phyloP scores from a whole-genome alignment of 92 coral and sea anemone species.

The Paragorgia papillata region DNA sequence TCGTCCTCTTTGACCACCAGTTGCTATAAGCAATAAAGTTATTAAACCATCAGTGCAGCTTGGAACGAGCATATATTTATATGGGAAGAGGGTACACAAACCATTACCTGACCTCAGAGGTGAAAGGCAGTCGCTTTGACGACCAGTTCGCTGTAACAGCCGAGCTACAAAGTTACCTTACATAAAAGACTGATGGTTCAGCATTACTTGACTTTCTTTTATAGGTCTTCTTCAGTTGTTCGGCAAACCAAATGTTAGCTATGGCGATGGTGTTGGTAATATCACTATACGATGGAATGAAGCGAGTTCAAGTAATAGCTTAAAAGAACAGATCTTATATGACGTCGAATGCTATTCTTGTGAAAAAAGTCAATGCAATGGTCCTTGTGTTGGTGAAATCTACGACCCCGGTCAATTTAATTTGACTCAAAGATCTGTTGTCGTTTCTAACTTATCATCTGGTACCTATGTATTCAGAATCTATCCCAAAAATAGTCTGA shows the following conservation, averaged over 20 bases:
- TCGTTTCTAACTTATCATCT: conserved; percentile 13
- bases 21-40: too few relatives aligned
- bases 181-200: too few relatives aligned
- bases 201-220: too few relatives aligned
- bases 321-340: neutral
- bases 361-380: neutral
- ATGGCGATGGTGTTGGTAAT: neutral
- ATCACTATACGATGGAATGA: neutral
- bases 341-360: neutral
- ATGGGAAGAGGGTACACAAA: too few relatives aligned
- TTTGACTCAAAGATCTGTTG: conserved; percentile 10
- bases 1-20: too few relatives aligned
- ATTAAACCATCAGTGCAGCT: too few relatives aligned
- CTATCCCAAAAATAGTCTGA: conserved; percentile 16
- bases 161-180: too few relatives aligned
- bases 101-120: too few relatives aligned
- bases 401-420: neutral
- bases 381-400: neutral
- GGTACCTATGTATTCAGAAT: neutral
- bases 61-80: too few relatives aligned
- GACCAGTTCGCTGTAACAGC: too few relatives aligned
- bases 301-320: neutral
- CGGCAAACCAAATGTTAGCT: neutral
- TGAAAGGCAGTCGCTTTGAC: too few relatives aligned
- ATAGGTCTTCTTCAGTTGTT: neutral